Evolutionary conservation across 2,888 invertebrate species (phyloP).

Genomic region (Melinaea marsaeus): DNA sequence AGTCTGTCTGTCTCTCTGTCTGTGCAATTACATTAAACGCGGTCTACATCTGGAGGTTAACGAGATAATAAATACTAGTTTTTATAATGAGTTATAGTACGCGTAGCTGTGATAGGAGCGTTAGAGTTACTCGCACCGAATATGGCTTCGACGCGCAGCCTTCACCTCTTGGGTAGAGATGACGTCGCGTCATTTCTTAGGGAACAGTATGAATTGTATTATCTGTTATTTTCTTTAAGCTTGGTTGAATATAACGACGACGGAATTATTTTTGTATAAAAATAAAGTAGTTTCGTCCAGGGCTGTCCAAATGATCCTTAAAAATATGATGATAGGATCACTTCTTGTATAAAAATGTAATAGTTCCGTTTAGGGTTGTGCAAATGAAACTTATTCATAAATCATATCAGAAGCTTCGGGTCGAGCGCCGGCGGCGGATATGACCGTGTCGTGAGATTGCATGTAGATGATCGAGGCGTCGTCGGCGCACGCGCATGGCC

Average conservation of each 20-base stretch:
- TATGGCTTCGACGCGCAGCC: constrained; percentile 32
- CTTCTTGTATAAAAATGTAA: background rate
- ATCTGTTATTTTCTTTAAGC: too few species aligned
- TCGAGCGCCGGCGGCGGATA: constrained; percentile 49
- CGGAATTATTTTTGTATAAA: too few species aligned
- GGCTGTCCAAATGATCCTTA: too few species aligned
- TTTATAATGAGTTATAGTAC: constrained; percentile 22
- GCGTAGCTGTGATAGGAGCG: constrained; percentile 16
- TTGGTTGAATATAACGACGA: too few species aligned
- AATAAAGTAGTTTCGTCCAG: too few species aligned
- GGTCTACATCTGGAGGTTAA: constrained; percentile 20
- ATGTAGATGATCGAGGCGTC: constrained; percentile 53
- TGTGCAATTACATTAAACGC: constrained; percentile 14
- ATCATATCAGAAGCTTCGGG: constrained; percentile 44
- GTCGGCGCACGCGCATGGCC: constrained; percentile 46
- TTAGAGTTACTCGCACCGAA: constrained; percentile 30
- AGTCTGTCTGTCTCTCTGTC: background rate
- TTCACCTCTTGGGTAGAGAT: constrained; percentile 35
- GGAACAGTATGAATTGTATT: background rate
- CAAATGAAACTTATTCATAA: constrained; percentile 14
- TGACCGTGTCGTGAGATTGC: constrained; percentile 55
- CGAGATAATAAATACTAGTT: constrained; percentile 19
- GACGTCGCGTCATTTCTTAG: constrained; percentile 19
- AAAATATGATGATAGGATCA: too few species aligned
- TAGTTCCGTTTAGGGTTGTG: constrained; percentile 7